phyloP scores from a whole-genome alignment of 2,888 invertebrate species.

The Patella ulyssiponensis region DNA sequence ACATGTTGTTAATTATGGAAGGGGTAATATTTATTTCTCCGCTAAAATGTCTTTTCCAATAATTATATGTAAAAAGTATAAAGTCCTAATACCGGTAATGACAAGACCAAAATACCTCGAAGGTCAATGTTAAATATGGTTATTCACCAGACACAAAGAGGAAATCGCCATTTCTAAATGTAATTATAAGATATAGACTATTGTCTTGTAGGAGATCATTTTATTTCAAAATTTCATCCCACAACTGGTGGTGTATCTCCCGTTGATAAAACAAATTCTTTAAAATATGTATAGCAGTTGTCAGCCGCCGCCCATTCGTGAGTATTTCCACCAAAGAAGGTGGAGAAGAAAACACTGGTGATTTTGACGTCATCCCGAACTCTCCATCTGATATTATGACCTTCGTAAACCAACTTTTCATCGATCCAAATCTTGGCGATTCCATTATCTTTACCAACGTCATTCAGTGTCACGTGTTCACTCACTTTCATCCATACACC shows the following conservation, averaged over 20 bases:
- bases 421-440: constrained; percentile 26
- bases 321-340: constrained; percentile 55
- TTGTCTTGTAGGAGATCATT: too few species aligned
- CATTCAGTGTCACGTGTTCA: constrained; percentile 3
- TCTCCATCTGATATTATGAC: constrained; percentile 43
- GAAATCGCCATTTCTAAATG: too few species aligned
- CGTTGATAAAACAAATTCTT: constrained; percentile 42
- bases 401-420: constrained; percentile 21
- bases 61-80: too few species aligned
- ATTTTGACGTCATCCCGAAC: constrained; percentile 38
- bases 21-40: too few species aligned
- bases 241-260: neutral
- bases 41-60: too few species aligned
- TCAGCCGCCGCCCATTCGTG: constrained; percentile 45
- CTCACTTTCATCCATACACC: constrained; percentile 26
- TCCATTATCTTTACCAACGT: constrained; percentile 24
- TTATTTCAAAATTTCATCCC: neutral
- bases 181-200: too few species aligned
- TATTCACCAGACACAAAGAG: too few species aligned
- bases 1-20: too few species aligned
- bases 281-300: constrained; percentile 52
- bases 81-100: too few species aligned
- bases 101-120: too few species aligned
- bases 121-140: too few species aligned
- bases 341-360: constrained; percentile 54